phyloP scores from a whole-genome alignment of 1,140 invertebrate species.

The Plodia interpunctella region DNA sequence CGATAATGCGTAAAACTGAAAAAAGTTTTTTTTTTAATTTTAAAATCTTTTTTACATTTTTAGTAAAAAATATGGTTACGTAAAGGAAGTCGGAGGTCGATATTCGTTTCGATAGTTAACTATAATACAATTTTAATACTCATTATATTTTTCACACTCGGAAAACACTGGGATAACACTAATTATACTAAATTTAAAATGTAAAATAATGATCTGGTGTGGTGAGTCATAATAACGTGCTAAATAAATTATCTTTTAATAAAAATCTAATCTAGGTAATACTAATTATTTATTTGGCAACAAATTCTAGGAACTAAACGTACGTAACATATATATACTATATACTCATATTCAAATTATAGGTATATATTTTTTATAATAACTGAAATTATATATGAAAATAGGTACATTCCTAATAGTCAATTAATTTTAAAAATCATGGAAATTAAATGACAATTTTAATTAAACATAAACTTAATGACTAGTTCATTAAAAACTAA shows the following conservation, averaged over 20 bases:
- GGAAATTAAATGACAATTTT: slow-evolving; percentile 19
- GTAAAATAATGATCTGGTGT: not conserved
- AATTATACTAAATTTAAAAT: not conserved
- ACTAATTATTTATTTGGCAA: not conserved
- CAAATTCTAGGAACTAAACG: not conserved
- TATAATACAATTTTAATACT: slow-evolving; percentile 53
- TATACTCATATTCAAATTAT: slow-evolving; percentile 6
- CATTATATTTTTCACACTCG: slow-evolving; percentile 37
- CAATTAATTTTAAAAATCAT: slow-evolving; percentile 12
- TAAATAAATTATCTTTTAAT: not conserved
- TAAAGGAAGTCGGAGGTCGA: slow-evolving; percentile 57
- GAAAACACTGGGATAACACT: slow-evolving; percentile 22
- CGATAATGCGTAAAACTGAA: too few relatives aligned
- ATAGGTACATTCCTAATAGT: slow-evolving; percentile 7
- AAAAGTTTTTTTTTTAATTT: too few relatives aligned
- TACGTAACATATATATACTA: too few relatives aligned
- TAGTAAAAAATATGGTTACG: not conserved
- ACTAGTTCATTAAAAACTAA: slow-evolving; percentile 61
- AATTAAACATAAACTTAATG: slow-evolving; percentile 27
- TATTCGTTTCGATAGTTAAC: slow-evolving; percentile 50
- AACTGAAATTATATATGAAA: not conserved
- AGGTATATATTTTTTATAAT: not conserved
- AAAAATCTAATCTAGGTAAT: not conserved
- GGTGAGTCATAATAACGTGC: not conserved
- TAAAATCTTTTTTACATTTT: not conserved